Evolutionary conservation across 1,140 invertebrate species (phyloP).

Genomic region (Mizuhopecten yessoensis): DNA sequence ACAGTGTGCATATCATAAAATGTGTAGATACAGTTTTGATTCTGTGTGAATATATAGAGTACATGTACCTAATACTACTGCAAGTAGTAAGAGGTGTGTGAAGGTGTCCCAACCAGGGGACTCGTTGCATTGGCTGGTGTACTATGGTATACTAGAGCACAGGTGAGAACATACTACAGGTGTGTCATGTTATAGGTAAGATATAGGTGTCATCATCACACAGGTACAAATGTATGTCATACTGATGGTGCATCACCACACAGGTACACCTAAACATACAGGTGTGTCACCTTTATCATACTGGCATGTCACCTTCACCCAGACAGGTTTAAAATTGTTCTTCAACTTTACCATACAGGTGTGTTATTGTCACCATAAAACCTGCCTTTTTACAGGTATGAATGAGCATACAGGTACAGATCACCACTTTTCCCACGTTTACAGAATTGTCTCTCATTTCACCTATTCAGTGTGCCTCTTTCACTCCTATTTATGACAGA

Average conservation of each 20-base stretch:
- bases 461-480: no score
- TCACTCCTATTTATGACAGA: no score
- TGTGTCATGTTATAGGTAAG: slow-evolving; percentile 19
- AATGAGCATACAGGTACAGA: no score
- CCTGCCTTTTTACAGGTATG: no score
- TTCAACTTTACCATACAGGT: background rate
- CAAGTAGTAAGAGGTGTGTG: background rate
- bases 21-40: background rate
- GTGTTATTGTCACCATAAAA: no score
- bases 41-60: background rate
- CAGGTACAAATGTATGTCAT: no score
- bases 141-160: background rate
- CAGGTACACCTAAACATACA: background rate
- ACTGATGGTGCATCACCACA: background rate
- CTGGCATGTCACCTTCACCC: background rate
- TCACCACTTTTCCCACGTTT: no score
- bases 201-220: background rate
- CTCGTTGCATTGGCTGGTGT: background rate
- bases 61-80: background rate
- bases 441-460: no score
- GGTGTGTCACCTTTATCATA: background rate
- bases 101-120: background rate
- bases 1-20: no score
- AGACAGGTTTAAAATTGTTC: background rate
- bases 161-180: slow-evolving; percentile 32